Base-by-base conservation (phyloP, 92 coral and sea anemone species). In the Bergia puertoricense region DNA sequence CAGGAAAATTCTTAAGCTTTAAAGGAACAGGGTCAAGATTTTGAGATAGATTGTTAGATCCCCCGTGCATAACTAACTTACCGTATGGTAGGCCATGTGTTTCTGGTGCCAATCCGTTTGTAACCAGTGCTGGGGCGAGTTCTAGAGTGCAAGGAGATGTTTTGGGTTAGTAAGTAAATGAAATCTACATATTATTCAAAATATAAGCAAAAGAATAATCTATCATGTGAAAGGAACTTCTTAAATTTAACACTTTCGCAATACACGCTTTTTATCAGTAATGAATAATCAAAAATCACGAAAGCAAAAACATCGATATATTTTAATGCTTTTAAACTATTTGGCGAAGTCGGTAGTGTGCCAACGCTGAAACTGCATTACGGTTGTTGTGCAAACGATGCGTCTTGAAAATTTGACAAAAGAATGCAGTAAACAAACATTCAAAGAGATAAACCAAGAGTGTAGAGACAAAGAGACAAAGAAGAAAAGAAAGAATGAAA, bases 41-140 rank as follows among this genome's bases (percentile, higher is more conserved):
- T 30, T 30, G 30, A 57, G 2, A 57, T 57, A 57, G 22, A 57
- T 57, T 57, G 67, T 3, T 57, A 48, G 22, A 44, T 36, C n/a
- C 62, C 7, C 13, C 23, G 76, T 15, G 65, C 46, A 37, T 9
- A 56, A 81, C 94, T 93, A 56, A 81, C 94, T 93, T 90, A 95
- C 98, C 81, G 98, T 90, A 74, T 96, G 97, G 76, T 96, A 96
- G 8, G 94, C 93, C 96, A 93, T 94, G 92, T 96, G 99, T 89
- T 95, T 95, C 82, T 96, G 99, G 84, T 96, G 96, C 99, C 99
- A 96, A 62, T 96, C 99, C 39, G 92, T 88, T 51, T 95, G 98
- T 18, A 88, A 92, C 99, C 99, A 96, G 79, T 95, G 95, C 81
- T 95, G 94, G 42, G 99, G 97, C 44, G 98, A 96, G 83, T 95